A percentile compares a stretch with the other conserved stretches of the same genome.
Conservation (phyloP, 2,888 invertebrate species). For the Catocala fraxini region DNA sequence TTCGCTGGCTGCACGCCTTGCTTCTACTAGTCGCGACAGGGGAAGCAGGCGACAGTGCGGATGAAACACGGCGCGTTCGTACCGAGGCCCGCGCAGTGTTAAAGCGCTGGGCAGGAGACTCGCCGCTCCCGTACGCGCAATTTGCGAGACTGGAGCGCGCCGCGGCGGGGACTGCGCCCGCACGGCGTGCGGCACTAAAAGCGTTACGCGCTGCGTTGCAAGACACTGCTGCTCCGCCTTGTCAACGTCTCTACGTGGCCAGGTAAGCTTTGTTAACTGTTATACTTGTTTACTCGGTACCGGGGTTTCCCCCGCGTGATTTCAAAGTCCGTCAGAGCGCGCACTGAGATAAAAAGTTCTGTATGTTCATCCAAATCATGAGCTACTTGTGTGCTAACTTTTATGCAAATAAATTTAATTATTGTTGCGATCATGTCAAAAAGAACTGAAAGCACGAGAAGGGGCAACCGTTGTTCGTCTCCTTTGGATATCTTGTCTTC, state of each 20-base stretch:
- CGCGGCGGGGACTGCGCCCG: constrained; percentile 38
- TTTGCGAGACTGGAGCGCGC: constrained; percentile 65
- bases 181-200: constrained; percentile 33
- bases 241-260: constrained; percentile 50
- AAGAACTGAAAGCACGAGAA: no score
- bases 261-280: constrained; percentile 11
- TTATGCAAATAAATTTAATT: no score
- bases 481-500: no score
- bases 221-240: not conserved
- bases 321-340: no score
- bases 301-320: no score
- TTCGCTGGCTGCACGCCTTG: constrained; percentile 73
- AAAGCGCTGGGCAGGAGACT: constrained; percentile 44
- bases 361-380: no score
- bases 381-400: no score
- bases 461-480: no score
- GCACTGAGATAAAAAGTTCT: no score
- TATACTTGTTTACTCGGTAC: no score
- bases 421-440: no score
- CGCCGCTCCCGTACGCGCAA: constrained; percentile 63
- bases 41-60: constrained; percentile 12
- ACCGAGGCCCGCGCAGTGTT: constrained; percentile 51
- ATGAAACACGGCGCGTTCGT: constrained; percentile 50
- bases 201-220: constrained; percentile 39
- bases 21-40: constrained; percentile 46